A percentile compares a stretch with the other conserved stretches of the same genome.
phyloP scores from a whole-genome alignment of 2,113 vertebrate genomes.

The Rhineura floridana region DNA sequence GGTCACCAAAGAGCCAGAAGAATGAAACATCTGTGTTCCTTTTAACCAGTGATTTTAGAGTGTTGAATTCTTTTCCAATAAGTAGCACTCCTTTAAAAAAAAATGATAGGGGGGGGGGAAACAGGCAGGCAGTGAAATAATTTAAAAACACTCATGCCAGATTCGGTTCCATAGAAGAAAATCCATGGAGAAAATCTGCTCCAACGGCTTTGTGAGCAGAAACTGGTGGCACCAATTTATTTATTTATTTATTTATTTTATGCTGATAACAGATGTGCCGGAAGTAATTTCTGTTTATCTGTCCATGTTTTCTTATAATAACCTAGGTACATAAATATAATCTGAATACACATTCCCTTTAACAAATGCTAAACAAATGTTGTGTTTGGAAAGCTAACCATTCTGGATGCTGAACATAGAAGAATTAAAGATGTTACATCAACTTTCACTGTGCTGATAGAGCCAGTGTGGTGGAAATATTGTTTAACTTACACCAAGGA shows the following conservation, averaged over 20 bases:
- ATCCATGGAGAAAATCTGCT: not conserved
- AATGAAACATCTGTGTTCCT: slow-evolving; percentile 25
- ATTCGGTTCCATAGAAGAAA: not conserved
- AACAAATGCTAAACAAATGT: not conserved
- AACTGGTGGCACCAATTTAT: not conserved
- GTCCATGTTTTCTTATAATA: slow-evolving; percentile 4
- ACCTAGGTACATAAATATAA: not conserved
- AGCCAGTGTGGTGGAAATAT: not conserved
- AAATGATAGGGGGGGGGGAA: too few relatives aligned
- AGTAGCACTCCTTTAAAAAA: not conserved
- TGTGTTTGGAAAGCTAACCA: not conserved
- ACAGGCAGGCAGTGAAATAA: not conserved
- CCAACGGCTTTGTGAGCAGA: not conserved
- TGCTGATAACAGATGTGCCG: not conserved
- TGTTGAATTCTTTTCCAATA: not conserved
- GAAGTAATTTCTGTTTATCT: slow-evolving; percentile 6
- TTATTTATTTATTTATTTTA: slow-evolving; percentile 1
- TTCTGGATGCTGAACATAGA: not conserved
- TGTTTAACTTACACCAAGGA: not conserved
- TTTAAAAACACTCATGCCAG: not conserved
- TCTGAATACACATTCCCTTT: not conserved
- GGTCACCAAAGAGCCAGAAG: slow-evolving; percentile 6
- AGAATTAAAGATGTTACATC: not conserved
- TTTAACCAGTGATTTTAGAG: slow-evolving; percentile 23
- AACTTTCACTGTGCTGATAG: not conserved